phyloP scores from a whole-genome alignment of 2,888 invertebrate species.

The Beris chalybata region DNA sequence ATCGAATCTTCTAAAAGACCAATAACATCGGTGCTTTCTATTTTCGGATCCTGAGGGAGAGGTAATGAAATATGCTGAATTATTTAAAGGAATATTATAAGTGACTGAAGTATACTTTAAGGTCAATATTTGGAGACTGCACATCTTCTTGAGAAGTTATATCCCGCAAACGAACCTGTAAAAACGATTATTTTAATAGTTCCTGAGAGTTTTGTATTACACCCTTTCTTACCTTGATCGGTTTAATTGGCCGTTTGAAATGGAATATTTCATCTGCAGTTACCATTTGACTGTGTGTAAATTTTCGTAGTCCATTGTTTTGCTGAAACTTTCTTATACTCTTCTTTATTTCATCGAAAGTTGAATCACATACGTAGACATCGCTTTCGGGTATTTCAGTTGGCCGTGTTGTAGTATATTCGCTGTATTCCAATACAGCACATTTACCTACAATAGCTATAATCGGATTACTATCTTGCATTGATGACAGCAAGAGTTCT shows the following conservation, averaged over 20 bases:
- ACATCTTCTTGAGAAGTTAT: conserved; percentile 12
- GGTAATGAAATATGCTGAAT: neutral
- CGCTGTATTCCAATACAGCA: conserved; percentile 84
- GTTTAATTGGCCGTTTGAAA: conserved; percentile 72
- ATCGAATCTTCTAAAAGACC: conserved; percentile 74
- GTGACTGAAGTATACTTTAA: conserved; percentile 14
- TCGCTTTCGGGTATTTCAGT: conserved; percentile 93
- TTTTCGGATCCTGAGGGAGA: conserved; percentile 45
- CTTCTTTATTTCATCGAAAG: conserved; percentile 86
- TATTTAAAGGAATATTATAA: neutral
- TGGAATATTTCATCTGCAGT: conserved; percentile 91
- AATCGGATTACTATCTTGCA: conserved; percentile 89
- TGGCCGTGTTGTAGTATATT: conserved; percentile 86
- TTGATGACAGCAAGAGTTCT: conserved; percentile 87
- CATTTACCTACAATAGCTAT: conserved; percentile 91
- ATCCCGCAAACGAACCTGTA: conserved; percentile 17
- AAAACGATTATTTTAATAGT: neutral
- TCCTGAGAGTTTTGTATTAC: neutral
- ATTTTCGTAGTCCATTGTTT: conserved; percentile 75
- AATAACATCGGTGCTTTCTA: conserved; percentile 45
- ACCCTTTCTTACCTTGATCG: conserved; percentile 44
- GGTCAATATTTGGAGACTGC: neutral
- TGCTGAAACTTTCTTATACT: conserved; percentile 69
- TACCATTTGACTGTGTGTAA: conserved; percentile 77
- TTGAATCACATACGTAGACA: conserved; percentile 88